Evolutionary conservation across 2,888 invertebrate genomes (phyloP).

Genomic region (Stenotaenia linearis): DNA sequence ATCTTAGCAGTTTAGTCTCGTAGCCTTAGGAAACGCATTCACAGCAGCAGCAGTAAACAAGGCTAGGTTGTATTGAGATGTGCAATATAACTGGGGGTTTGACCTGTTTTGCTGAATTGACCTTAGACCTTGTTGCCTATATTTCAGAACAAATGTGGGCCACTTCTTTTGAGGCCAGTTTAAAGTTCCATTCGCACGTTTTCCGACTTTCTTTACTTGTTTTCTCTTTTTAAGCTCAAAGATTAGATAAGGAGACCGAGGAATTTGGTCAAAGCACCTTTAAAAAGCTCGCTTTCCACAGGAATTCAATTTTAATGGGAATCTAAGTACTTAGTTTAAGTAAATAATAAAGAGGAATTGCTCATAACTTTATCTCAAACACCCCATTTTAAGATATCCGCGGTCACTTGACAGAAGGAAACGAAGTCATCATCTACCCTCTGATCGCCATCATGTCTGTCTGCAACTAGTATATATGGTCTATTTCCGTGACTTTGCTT

Average conservation of each 20-base stretch:
- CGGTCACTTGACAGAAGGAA: slow-evolving; percentile 4
- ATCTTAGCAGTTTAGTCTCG: slow-evolving; percentile 3
- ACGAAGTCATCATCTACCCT: slow-evolving; percentile 7
- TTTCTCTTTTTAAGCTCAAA: not conserved
- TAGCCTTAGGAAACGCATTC: slow-evolving; percentile 18
- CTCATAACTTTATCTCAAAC: not conserved
- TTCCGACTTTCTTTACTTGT: not conserved
- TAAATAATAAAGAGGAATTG: slow-evolving; percentile 20
- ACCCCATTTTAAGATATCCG: not conserved
- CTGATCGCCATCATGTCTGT: slow-evolving; percentile 24
- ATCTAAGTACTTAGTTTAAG: not conserved
- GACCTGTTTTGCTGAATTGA: slow-evolving; percentile 10
- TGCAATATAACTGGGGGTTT: slow-evolving; percentile 12
- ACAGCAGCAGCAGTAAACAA: slow-evolving; percentile 7
- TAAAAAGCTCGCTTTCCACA: not conserved
- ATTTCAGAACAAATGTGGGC: slow-evolving; percentile 20
- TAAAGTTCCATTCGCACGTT: slow-evolving; percentile 9
- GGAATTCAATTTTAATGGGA: not conserved
- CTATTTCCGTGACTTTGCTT: slow-evolving; percentile 19
- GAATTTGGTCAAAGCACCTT: not conserved
- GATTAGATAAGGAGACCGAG: not conserved
- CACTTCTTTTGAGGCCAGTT: slow-evolving; percentile 6
- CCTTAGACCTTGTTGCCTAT: slow-evolving; percentile 13
- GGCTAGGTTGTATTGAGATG: slow-evolving; percentile 1
- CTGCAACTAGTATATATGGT: slow-evolving; percentile 8